Percentiles rank a stretch among this genome's conserved stretches.
phyloP scores from a whole-genome alignment of 2,888 invertebrate species.

The Vesta saturnalis region DNA sequence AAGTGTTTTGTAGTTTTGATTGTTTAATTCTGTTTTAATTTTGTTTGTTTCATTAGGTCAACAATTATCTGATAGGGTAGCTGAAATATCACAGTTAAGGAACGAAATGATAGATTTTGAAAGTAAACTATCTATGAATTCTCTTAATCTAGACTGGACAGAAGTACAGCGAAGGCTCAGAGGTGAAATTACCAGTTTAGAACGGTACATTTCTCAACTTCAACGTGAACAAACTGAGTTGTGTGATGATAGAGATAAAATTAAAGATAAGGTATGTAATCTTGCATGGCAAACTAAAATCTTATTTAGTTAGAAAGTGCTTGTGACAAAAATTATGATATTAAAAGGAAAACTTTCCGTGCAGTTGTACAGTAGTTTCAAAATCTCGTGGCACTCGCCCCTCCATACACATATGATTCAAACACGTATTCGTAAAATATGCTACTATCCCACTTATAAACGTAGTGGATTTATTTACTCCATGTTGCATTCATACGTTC shows the following conservation, averaged over 20 bases:
- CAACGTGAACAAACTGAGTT: slow-evolving; percentile 66
- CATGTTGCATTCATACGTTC: too few species aligned
- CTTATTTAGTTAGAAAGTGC: too few species aligned
- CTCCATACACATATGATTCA: too few species aligned
- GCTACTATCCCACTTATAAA: too few species aligned
- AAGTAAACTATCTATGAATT: slow-evolving; percentile 52
- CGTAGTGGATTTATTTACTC: too few species aligned
- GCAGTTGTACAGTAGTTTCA: too few species aligned
- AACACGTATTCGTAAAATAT: too few species aligned
- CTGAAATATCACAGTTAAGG: slow-evolving; percentile 58
- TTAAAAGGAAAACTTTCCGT: too few species aligned
- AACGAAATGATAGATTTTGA: slow-evolving; percentile 55
- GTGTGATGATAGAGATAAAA: slow-evolving; percentile 64
- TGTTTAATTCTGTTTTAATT: background rate
- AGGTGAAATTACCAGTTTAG: slow-evolving; percentile 66
- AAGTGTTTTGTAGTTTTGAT: slow-evolving; percentile 44
- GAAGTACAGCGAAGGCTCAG: slow-evolving; percentile 55
- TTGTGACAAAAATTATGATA: too few species aligned
- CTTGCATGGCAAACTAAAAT: too few species aligned
- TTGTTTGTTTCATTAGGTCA: slow-evolving; percentile 45
- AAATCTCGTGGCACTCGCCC: too few species aligned
- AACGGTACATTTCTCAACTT: slow-evolving; percentile 64
- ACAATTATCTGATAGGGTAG: slow-evolving; percentile 58
- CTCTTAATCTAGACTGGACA: slow-evolving; percentile 49
- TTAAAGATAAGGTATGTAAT: slow-evolving; percentile 60